Evolutionary conservation across 1,140 invertebrate species (phyloP).

Genomic region (Papilio xuthus): DNA sequence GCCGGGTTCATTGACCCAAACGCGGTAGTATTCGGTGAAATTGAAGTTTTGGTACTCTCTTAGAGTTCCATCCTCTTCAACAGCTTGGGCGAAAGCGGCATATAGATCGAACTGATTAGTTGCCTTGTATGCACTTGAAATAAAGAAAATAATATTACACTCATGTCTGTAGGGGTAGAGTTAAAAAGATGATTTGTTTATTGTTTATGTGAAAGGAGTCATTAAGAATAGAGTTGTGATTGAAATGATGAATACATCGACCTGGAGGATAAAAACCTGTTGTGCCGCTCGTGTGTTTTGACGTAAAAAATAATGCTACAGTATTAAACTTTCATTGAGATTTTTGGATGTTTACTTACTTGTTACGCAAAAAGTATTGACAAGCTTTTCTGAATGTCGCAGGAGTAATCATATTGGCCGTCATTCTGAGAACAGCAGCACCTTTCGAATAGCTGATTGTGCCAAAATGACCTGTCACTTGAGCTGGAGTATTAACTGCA

Average conservation of each 20-base stretch:
- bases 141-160: not conserved
- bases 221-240: too few species aligned
- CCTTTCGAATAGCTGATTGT: conserved; percentile 88
- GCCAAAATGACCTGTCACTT: conserved; percentile 86
- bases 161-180: not conserved
- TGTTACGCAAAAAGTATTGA: conserved; percentile 74
- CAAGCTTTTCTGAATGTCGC: conserved; percentile 85
- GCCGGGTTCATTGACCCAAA: conserved; percentile 87
- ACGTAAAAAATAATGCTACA: too few species aligned
- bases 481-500: conserved; percentile 79
- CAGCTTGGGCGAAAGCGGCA: conserved; percentile 82
- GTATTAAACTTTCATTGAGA: too few species aligned
- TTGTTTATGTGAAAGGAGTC: too few species aligned
- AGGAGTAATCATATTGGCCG: conserved; percentile 85
- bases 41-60: conserved; percentile 57
- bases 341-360: conserved; percentile 53
- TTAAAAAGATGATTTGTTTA: too few species aligned
- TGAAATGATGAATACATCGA: too few species aligned
- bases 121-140: conserved; percentile 80
- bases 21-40: conserved; percentile 65
- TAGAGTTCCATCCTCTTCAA: conserved; percentile 62
- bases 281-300: too few species aligned
- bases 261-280: too few species aligned
- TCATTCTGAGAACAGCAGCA: conserved; percentile 88
- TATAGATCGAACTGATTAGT: conserved; percentile 84